Percentiles rank a stretch among this genome's conserved stretches.
phyloP scores from a whole-genome alignment of 2,888 invertebrate species.

The Sarcophaga subvicina region DNA sequence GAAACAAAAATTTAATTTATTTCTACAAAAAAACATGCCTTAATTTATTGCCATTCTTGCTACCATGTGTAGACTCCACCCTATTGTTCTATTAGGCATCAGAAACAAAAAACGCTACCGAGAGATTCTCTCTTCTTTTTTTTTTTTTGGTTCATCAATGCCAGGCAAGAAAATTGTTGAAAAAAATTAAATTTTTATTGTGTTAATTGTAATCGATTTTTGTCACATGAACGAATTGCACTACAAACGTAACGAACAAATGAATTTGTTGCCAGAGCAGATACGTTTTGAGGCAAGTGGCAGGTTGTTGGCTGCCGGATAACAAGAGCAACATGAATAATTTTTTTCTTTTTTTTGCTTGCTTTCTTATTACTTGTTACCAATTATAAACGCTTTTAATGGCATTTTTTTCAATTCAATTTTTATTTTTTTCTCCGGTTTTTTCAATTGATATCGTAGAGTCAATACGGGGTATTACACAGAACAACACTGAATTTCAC shows the following conservation, averaged over 20 bases:
- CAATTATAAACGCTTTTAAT: slow-evolving; percentile 54
- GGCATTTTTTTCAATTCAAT: not conserved
- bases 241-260: slow-evolving; percentile 30
- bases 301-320: not conserved
- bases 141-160: slow-evolving; percentile 42
- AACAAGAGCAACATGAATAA: not conserved
- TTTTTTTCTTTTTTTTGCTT: not conserved
- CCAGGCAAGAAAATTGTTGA: slow-evolving; percentile 57
- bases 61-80: no score
- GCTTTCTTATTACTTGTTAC: slow-evolving; percentile 32
- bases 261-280: slow-evolving; percentile 5
- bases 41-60: no score
- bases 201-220: slow-evolving; percentile 68
- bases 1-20: no score
- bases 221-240: slow-evolving; percentile 55
- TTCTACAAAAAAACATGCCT: no score
- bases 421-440: no score
- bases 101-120: not conserved
- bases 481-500: no score
- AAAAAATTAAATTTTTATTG: slow-evolving; percentile 64
- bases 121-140: no score
- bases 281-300: not conserved
- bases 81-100: slow-evolving; percentile 19
- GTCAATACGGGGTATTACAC: no score
- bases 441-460: no score